Evolutionary conservation across 2,797 vertebrate species (phyloP), one percentile per base, ranked within the genome.

Genomic region (Pantherophis vulpinus): DNA sequence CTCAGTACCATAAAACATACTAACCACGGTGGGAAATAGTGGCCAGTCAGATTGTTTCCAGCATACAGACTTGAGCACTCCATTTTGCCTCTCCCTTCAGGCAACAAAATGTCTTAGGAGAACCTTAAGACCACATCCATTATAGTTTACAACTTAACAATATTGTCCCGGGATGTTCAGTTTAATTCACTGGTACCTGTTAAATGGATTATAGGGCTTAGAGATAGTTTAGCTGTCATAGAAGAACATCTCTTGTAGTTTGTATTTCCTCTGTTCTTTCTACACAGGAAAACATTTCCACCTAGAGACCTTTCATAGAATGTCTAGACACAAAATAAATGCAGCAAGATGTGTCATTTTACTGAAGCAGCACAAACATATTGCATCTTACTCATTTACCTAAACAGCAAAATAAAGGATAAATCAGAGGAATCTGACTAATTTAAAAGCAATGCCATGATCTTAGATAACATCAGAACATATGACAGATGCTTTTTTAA

Each of bases 231-330:
- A 89, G 89, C 94, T 94, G 92, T 94, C 95, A 92, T 89, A 93
- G 96, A 95, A 92, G 95, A 95, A 94, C 56, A 94, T 95, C 93
- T 60, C 9, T 87, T 86, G 61, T 56, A 94, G 66, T 97, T 95
- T 25, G 20, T 94, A 94, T 95, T 93, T 86, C 92, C 94, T 95
- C 93, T 94, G 93, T 93, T 97, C 95, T 55, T 94, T 87, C 94
- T 96, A 94, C 0, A 0, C 42, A 97, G 96, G 96, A 94, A 96
- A 98, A 96, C 93, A 97, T 97, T 98, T 97, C 97, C 97, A 98
- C 96, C 96, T 97, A 97, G 92, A 98, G 97, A 95, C 95, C 93
- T 97, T 97, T 96, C 90, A 95, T 14, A 97, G 97, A 97, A 98
- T 92, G 94, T 95, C 96, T 95, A 92, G 93, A 96, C 94, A 95